Evolutionary conservation across 2,888 invertebrate species (phyloP).

Genomic region (Meliscaeva auricollis): DNA sequence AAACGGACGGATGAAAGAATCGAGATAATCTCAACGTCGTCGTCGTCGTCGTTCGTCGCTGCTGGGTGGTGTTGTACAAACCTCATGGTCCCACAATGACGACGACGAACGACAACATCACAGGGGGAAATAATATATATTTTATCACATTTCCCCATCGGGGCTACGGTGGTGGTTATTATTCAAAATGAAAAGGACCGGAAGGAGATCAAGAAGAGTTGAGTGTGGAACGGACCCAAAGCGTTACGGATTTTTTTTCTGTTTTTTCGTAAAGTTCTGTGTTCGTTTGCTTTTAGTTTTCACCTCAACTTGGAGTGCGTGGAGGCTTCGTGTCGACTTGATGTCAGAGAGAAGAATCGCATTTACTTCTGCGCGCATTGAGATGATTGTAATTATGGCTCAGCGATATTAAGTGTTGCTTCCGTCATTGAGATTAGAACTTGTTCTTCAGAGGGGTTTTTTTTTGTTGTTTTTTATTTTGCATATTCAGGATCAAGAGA

Average conservation of each 20-base stretch:
- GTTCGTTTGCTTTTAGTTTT: not conserved
- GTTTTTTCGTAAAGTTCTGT: too few species aligned
- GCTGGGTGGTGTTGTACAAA: conserved; percentile 40
- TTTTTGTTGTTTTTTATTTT: not conserved
- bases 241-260: not conserved
- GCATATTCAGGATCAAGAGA: not conserved
- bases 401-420: conserved; percentile 75
- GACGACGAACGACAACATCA: conserved; percentile 1
- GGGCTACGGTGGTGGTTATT: conserved; percentile 73
- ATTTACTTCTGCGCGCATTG: conserved; percentile 68
- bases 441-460: conserved; percentile 29
- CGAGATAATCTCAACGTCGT: conserved; percentile 59
- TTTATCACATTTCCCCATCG: conserved; percentile 76
- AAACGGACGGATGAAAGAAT: conserved; percentile 34
- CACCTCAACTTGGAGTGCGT: conserved; percentile 45
- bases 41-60: not conserved
- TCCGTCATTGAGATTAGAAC: conserved; percentile 73
- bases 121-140: conserved; percentile 46
- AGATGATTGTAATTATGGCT: conserved; percentile 75
- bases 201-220: conserved; percentile 72
- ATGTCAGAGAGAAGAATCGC: conserved; percentile 28
- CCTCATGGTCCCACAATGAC: conserved; percentile 14
- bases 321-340: conserved; percentile 40
- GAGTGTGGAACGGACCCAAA: conserved; percentile 6
- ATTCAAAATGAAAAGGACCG: conserved; percentile 74